Evolutionary conservation across 1,140 invertebrate genomes (phyloP).

Genomic region (Tribolium castaneum): DNA sequence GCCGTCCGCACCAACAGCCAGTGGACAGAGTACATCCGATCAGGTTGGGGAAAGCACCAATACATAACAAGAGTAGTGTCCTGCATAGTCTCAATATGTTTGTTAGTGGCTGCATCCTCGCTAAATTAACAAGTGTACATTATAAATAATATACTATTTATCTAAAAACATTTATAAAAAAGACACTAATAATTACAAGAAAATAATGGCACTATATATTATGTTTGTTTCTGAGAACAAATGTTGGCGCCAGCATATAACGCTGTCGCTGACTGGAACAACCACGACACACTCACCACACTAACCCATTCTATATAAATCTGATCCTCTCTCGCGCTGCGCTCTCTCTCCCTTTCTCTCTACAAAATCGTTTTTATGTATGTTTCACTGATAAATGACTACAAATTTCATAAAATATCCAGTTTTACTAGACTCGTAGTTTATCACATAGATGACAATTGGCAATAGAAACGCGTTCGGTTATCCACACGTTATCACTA

Average conservation of each 20-base stretch:
- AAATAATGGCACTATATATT: conserved; percentile 63
- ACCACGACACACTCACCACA: conserved; percentile 55
- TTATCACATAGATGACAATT: conserved; percentile 65
- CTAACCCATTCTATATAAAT: conserved; percentile 56
- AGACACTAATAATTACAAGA: conserved; percentile 62
- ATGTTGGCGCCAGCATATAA: conserved; percentile 46
- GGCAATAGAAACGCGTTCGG: conserved; percentile 58
- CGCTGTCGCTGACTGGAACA: conserved; percentile 43
- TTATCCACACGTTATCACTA: conserved; percentile 61
- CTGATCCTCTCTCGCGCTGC: conserved; percentile 37
- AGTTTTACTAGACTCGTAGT: conserved; percentile 60
- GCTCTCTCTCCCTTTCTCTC: conserved; percentile 49
- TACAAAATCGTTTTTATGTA: conserved; percentile 49
- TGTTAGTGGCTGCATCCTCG: conserved; percentile 61
- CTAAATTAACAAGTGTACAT: conserved; percentile 64
- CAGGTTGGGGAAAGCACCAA: conserved; percentile 60
- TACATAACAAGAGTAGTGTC: conserved; percentile 53
- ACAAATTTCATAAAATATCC: conserved; percentile 54
- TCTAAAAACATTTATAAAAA: conserved; percentile 64
- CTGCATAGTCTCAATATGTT: conserved; percentile 47
- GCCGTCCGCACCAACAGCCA: conserved; percentile 49
- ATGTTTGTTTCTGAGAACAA: conserved; percentile 56
- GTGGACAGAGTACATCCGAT: conserved; percentile 61
- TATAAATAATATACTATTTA: conserved; percentile 62
- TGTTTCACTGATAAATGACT: conserved; percentile 55